A percentile compares a stretch with the other conserved stretches of the same genome.
These are phyloP conservation scores for Lepus timidus DNA, from an alignment of 2,113 vertebrate species.

Conservation along the genomic window DNA sequence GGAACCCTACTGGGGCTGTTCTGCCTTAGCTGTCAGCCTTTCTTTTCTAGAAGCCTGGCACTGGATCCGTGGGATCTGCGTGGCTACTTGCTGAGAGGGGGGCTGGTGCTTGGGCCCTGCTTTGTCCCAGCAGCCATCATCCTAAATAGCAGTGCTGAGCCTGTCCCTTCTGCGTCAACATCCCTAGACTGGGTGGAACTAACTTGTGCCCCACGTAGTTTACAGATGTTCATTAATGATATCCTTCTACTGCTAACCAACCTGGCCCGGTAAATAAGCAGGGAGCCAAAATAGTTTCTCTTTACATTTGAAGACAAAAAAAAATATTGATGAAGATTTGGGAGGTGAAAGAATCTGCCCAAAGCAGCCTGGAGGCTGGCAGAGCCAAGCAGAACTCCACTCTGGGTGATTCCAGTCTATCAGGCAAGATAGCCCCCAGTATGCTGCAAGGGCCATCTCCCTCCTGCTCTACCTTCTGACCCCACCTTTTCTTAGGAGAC, in stretches of 20 bases:
- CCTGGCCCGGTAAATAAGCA: neutral
- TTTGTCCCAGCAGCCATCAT: rapidly evolving
- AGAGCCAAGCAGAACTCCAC: neutral
- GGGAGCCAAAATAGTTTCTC: neutral
- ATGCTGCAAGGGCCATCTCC: neutral
- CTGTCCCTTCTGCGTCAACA: neutral
- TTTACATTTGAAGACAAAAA: conserved; percentile 6
- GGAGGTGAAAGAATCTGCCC: conserved; percentile 38
- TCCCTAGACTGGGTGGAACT: neutral
- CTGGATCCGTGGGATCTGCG: neutral
- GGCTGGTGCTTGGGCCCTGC: too few species aligned
- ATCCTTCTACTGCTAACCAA: neutral
- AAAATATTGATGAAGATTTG: conserved; percentile 54
- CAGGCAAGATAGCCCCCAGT: neutral
- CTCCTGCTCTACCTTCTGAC: neutral
- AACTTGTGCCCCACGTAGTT: neutral
- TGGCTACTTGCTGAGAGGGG: neutral
- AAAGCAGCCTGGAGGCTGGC: neutral
- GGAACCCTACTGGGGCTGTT: neutral
- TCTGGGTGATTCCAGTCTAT: neutral
- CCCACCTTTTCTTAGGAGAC: neutral
- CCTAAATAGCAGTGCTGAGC: rapidly evolving
- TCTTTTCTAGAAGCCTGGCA: neutral
- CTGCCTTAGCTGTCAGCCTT: neutral
- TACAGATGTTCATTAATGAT: neutral